These are phyloP conservation scores for Temnothorax curvispinosus DNA, from an alignment of 1,140 invertebrate genomes.

Conservation along the genomic window DNA sequence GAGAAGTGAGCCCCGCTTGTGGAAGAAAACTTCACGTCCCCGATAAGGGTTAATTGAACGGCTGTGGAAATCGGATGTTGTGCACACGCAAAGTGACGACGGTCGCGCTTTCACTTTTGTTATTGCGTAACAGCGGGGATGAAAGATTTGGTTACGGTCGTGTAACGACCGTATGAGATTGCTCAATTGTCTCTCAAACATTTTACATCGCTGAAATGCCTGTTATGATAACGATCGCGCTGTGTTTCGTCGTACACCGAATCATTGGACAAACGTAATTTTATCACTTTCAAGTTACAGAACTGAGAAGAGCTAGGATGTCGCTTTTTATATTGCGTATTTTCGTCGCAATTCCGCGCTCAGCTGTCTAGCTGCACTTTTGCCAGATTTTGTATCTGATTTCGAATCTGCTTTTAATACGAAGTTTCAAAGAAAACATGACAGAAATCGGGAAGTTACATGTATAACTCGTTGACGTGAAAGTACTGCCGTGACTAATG, in stretches of 20 bases:
- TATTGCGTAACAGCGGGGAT: constrained; percentile 30
- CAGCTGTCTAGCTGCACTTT: not conserved
- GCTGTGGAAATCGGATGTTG: constrained; percentile 9
- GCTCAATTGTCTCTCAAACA: constrained; percentile 12
- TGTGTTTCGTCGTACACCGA: not conserved
- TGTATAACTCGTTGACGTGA: not conserved
- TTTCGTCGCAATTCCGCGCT: not conserved
- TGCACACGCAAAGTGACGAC: not conserved
- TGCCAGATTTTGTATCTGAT: not conserved
- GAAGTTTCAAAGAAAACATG: not conserved
- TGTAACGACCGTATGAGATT: not conserved
- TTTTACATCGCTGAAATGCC: not conserved
- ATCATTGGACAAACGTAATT: not conserved
- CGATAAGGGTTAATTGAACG: not conserved
- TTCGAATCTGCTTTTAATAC: not conserved
- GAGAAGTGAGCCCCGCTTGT: not conserved
- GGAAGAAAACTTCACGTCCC: not conserved
- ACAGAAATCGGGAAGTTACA: not conserved
- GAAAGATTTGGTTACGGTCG: constrained; percentile 24
- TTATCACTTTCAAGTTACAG: too few relatives aligned
- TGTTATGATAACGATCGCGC: not conserved
- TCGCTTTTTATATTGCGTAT: not conserved
- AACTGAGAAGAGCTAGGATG: too few relatives aligned
- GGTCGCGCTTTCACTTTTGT: constrained; percentile 19
- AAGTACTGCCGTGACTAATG: not conserved